Evolutionary conservation across 2,888 invertebrate genomes (phyloP).

Genomic region (Polyommatus iphigenia): DNA sequence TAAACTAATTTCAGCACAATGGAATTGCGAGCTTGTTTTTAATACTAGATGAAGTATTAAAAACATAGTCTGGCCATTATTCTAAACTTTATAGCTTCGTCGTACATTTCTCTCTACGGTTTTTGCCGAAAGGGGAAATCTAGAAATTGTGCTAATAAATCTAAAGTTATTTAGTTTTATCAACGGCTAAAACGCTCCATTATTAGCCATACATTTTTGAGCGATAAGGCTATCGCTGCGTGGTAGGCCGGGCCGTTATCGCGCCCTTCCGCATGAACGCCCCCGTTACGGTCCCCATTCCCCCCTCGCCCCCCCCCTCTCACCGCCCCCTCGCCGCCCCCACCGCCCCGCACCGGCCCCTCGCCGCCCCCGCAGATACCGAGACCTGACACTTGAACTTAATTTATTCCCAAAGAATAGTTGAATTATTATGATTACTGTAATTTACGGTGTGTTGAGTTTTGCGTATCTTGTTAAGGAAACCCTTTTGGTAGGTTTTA

Average conservation of each 20-base stretch:
- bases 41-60: too few relatives aligned
- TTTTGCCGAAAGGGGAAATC: neutral
- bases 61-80: too few relatives aligned
- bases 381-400: conserved; percentile 74
- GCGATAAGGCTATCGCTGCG: conserved; percentile 73
- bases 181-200: conserved; percentile 55
- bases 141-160: conserved; percentile 32
- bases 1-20: too few relatives aligned
- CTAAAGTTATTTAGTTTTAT: conserved; percentile 34
- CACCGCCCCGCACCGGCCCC: conserved; percentile 44
- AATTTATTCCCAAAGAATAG: conserved; percentile 61
- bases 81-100: too few relatives aligned
- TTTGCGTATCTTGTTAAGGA: neutral
- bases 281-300: conserved; percentile 62
- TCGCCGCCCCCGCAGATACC: conserved; percentile 52
- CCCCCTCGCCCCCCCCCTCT: conserved; percentile 40
- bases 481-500: neutral
- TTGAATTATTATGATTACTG: conserved; percentile 33
- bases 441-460: neutral
- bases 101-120: too few relatives aligned
- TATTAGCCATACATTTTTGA: conserved; percentile 76
- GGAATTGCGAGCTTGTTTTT: too few relatives aligned
- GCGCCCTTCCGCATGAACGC: conserved; percentile 80
- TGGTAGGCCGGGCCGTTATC: conserved; percentile 78
- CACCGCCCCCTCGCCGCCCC: conserved; percentile 41